phyloP scores from a whole-genome alignment of 2,113 vertebrate species.

The Silurus glanis region DNA sequence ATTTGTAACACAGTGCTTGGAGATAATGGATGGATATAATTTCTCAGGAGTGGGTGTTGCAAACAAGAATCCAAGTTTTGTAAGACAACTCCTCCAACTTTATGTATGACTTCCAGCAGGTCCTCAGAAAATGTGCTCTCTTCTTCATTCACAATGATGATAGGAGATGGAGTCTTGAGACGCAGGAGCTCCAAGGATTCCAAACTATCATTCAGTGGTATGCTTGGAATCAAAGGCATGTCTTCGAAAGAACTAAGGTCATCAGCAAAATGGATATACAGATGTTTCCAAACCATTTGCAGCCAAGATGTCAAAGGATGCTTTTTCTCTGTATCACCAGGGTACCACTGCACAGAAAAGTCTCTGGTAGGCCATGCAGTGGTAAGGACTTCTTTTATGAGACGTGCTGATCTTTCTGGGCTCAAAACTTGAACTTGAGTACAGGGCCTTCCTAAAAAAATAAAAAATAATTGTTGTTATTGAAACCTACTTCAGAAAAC shows the following conservation, averaged over 20 bases:
- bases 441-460: constrained; percentile 86
- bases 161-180: constrained; percentile 85
- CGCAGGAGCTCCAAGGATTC: constrained; percentile 80
- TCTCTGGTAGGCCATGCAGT: constrained; percentile 86
- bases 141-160: constrained; percentile 82
- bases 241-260: constrained; percentile 91
- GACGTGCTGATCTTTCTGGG: constrained; percentile 88
- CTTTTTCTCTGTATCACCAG: constrained; percentile 80
- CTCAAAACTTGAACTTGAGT: constrained; percentile 92
- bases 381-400: constrained; percentile 90
- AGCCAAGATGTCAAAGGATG: constrained; percentile 88
- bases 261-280: constrained; percentile 93
- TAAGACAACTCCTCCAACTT: constrained; percentile 87
- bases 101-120: constrained; percentile 83
- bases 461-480: background rate
- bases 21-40: constrained; percentile 85
- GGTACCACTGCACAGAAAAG: constrained; percentile 87
- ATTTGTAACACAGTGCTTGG: constrained; percentile 87
- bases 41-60: constrained; percentile 92
- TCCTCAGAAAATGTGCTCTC: constrained; percentile 79
- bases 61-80: constrained; percentile 86
- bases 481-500: background rate
- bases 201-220: constrained; percentile 75
- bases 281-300: constrained; percentile 92
- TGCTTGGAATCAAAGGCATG: constrained; percentile 92